These are phyloP conservation scores for Melanostigma gelatinosum DNA, from an alignment of 2,113 vertebrate genomes.

Conservation along the genomic window DNA sequence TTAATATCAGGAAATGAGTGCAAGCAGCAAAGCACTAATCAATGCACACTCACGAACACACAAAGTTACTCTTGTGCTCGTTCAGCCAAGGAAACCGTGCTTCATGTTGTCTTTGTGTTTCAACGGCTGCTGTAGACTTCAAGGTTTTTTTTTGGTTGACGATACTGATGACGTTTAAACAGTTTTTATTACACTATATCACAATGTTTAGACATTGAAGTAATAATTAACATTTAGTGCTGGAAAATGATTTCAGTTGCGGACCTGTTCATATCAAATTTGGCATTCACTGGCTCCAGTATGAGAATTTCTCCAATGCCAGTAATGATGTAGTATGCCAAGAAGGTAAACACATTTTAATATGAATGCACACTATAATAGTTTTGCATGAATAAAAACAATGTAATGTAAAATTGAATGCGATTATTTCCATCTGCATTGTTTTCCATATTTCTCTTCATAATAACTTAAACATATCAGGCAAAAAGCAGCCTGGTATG, in stretches of 20 bases:
- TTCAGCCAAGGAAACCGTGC: constrained; percentile 24
- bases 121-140: not conserved
- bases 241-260: not conserved
- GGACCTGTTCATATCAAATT: not conserved
- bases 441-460: not conserved
- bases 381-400: constrained; percentile 3
- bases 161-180: not conserved
- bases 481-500: not conserved
- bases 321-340: not conserved
- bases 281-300: not conserved
- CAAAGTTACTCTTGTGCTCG: constrained; percentile 24
- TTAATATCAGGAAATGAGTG: constrained; percentile 76
- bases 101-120: not conserved
- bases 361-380: not conserved
- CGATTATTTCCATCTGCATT: not conserved
- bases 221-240: not conserved
- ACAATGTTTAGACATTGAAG: not conserved
- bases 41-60: constrained; percentile 69
- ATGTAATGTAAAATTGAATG: not conserved
- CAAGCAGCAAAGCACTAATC: constrained; percentile 59
- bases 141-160: too few species aligned
- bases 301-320: not conserved
- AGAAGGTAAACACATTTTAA: not conserved
- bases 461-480: not conserved
- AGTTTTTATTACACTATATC: not conserved